A percentile compares a stretch with the other conserved stretches of the same genome.
phyloP scores from a whole-genome alignment of 2,113 vertebrate genomes.

The Cepphus grylle region DNA sequence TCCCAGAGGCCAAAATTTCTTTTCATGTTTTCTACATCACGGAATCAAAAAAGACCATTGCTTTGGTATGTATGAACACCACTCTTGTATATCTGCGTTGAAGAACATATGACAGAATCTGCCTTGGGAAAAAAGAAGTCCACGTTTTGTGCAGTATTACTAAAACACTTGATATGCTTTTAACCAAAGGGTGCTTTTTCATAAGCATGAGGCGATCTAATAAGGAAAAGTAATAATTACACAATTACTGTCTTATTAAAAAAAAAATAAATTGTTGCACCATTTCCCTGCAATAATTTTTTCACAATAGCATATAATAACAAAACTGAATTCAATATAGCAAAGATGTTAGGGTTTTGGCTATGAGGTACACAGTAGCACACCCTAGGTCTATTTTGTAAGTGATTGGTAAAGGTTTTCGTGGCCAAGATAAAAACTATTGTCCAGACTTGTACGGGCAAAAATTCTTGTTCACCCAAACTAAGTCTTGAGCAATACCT shows the following conservation, averaged over 20 bases:
- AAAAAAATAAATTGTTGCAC: not conserved
- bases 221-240: not conserved
- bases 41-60: not conserved
- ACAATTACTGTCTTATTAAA: not conserved
- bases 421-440: not conserved
- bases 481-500: not conserved
- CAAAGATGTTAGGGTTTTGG: not conserved
- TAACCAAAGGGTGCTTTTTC: not conserved
- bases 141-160: not conserved
- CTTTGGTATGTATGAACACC: not conserved
- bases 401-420: not conserved
- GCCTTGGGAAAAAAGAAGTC: not conserved
- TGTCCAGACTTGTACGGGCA: not conserved
- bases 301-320: not conserved
- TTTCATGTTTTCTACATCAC: not conserved
- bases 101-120: not conserved
- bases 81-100: not conserved
- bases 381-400: not conserved
- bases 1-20: not conserved
- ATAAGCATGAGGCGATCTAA: not conserved
- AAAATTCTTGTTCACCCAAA: not conserved
- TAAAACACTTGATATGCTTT: not conserved
- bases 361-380: not conserved
- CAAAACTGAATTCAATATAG: conserved; percentile 4
- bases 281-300: not conserved